phyloP scores from a whole-genome alignment of 2,797 vertebrate species.

The Halcyon badia region DNA sequence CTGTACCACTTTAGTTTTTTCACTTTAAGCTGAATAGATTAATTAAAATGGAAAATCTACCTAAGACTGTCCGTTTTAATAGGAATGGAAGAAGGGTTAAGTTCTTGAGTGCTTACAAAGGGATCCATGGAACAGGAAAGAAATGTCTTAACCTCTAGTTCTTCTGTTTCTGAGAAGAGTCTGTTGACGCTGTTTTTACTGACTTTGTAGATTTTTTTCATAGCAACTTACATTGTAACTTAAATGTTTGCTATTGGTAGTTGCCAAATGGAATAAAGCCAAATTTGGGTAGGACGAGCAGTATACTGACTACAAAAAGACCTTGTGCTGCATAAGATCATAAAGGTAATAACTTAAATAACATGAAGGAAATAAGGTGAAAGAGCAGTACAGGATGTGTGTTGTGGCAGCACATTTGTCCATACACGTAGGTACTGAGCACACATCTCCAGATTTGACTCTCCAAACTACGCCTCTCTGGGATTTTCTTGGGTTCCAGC shows the following conservation, averaged over 20 bases:
- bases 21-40: not conserved
- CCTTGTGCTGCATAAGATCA: not conserved
- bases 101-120: not conserved
- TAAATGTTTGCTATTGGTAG: not conserved
- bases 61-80: not conserved
- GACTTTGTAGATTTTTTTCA: not conserved
- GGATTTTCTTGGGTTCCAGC: not conserved
- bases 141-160: not conserved
- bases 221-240: not conserved
- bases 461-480: not conserved
- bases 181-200: not conserved
- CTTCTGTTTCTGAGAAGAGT: not conserved
- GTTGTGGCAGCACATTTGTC: not conserved
- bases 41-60: not conserved
- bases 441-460: not conserved
- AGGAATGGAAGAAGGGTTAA: not conserved
- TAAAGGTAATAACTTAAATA: not conserved
- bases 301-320: not conserved
- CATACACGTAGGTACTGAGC: accelerated
- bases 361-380: not conserved
- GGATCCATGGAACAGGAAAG: not conserved
- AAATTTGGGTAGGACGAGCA: not conserved
- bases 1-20: not conserved
- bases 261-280: not conserved
- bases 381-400: not conserved